Conservation (phyloP, 1,140 invertebrate species). For the Wasmannia auropunctata region DNA sequence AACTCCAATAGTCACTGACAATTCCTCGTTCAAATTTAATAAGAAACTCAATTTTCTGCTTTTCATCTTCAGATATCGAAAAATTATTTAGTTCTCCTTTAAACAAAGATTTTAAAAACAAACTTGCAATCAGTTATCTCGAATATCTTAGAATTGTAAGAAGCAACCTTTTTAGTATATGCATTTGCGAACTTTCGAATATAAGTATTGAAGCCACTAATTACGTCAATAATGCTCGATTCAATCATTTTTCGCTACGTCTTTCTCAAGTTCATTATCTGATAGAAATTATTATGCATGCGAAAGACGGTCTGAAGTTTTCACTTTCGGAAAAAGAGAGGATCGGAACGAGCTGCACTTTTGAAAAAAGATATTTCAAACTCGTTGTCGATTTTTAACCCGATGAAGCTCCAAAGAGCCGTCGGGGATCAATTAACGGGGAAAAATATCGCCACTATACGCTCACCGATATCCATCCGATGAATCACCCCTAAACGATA, state of each 20-base stretch:
- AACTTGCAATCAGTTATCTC: neutral
- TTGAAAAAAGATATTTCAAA: neutral
- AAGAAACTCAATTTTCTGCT: neutral
- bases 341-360: neutral
- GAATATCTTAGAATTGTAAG: neutral
- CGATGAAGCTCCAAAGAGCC: neutral
- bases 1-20: neutral
- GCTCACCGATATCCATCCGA: neutral
- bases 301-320: neutral
- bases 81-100: neutral
- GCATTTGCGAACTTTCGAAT: neutral
- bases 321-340: neutral
- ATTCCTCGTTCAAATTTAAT: neutral
- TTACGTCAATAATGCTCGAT: neutral
- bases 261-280: neutral
- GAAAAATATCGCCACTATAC: constrained; percentile 35
- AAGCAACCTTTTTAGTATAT: neutral
- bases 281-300: neutral
- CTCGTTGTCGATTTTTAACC: neutral
- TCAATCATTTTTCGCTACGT: neutral
- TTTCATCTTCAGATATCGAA: neutral
- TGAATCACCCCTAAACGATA: constrained; percentile 52
- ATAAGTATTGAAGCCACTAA: neutral
- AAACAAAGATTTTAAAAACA: neutral
- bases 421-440: constrained; percentile 5